phyloP scores from a whole-genome alignment of 2,797 vertebrate species.

The Epinephelus coioides region DNA sequence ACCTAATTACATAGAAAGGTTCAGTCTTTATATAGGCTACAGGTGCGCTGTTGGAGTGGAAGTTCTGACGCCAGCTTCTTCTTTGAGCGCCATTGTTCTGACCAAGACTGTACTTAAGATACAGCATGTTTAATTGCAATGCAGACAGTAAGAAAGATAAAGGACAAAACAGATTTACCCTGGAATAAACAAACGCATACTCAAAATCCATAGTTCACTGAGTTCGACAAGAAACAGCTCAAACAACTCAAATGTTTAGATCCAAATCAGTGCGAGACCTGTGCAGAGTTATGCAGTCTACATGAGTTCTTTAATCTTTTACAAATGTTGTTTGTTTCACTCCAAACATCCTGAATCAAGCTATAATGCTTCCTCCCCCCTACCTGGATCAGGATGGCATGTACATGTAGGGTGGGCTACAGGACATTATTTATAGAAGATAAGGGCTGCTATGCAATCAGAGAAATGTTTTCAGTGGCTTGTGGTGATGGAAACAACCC shows the following conservation, averaged over 20 bases:
- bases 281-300: slow-evolving; percentile 13
- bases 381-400: slow-evolving; percentile 26
- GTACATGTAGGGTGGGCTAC: slow-evolving; percentile 37
- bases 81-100: slow-evolving; percentile 54
- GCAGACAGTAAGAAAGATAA: slow-evolving; percentile 28
- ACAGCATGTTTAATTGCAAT: slow-evolving; percentile 36
- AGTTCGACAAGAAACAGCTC: slow-evolving; percentile 23
- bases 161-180: background rate
- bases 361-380: slow-evolving; percentile 7
- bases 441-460: slow-evolving; percentile 64
- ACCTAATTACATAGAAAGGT: slow-evolving; percentile 64
- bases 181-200: background rate
- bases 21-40: slow-evolving; percentile 53
- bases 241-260: slow-evolving; percentile 33
- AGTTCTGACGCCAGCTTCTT: slow-evolving; percentile 38
- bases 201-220: background rate
- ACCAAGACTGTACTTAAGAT: slow-evolving; percentile 59
- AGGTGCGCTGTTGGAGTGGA: slow-evolving; percentile 54
- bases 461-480: slow-evolving; percentile 48
- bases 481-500: slow-evolving; percentile 64
- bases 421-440: slow-evolving; percentile 61
- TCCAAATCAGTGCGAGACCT: slow-evolving; percentile 4
- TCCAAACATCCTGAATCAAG: slow-evolving; percentile 41
- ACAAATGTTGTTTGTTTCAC: slow-evolving; percentile 50
- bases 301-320: slow-evolving; percentile 46